Evolutionary conservation across 2,888 invertebrate species (phyloP).

Genomic region (Pristionchus mayeri): DNA sequence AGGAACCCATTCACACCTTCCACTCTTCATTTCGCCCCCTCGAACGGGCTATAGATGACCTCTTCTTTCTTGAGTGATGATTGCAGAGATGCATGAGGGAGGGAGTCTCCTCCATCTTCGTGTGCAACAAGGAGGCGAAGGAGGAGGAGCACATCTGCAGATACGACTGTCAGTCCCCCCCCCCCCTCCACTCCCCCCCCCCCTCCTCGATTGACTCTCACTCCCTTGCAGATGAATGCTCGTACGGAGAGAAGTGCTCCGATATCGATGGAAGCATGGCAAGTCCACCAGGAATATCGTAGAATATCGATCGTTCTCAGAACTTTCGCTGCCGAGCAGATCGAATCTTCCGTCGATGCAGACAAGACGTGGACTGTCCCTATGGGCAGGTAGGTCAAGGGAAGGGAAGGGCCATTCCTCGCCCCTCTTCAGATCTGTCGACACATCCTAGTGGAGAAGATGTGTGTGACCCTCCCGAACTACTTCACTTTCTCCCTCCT

Average conservation of each 20-base stretch:
- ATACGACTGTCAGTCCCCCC: background rate
- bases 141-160: background rate
- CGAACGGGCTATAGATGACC: too few relatives aligned
- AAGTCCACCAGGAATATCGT: background rate
- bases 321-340: constrained; percentile 23
- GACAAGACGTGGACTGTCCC: constrained; percentile 33
- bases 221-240: constrained; percentile 13
- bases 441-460: constrained; percentile 33
- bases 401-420: background rate
- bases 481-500: constrained; percentile 28
- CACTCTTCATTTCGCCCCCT: background rate
- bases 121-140: constrained; percentile 8
- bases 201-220: too few relatives aligned
- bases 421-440: constrained; percentile 41
- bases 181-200: background rate
- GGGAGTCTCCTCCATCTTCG: background rate
- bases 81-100: constrained; percentile 30
- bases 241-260: constrained; percentile 5
- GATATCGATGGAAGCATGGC: constrained; percentile 35
- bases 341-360: constrained; percentile 16
- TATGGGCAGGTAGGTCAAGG: constrained; percentile 35
- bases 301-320: background rate
- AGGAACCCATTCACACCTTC: background rate
- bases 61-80: too few relatives aligned
- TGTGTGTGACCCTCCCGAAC: constrained; percentile 40